These are phyloP conservation scores for Sceloporus undulatus DNA, from an alignment of 2,113 vertebrate genomes.

Conservation along the genomic window DNA sequence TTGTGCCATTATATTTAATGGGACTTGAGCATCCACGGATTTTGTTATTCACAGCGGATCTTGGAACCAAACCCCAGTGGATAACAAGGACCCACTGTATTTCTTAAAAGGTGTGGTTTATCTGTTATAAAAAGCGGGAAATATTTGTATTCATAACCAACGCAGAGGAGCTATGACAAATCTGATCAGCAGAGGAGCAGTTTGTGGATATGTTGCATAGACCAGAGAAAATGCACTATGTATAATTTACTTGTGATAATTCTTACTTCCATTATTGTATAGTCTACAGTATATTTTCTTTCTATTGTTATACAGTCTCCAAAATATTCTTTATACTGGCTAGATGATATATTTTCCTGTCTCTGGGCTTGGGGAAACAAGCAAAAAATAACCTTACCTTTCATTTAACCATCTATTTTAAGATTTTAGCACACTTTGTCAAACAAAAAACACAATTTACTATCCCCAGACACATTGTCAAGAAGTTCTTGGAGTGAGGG, in stretches of 20 bases:
- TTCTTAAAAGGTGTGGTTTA: neutral
- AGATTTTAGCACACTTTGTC: neutral
- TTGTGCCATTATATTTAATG: no score
- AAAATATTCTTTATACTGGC: neutral
- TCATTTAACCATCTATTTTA: neutral
- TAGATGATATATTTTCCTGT: neutral
- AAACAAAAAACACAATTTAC: neutral
- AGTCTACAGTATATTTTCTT: neutral
- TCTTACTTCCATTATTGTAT: neutral
- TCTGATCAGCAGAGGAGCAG: neutral
- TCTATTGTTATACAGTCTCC: neutral
- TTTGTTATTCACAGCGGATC: no score
- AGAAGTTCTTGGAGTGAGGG: no score
- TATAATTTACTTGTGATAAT: neutral
- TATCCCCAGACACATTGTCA: neutral
- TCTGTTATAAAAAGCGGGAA: slow-evolving; percentile 5
- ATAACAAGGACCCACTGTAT: neutral
- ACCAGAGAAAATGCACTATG: no score
- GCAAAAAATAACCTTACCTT: no score
- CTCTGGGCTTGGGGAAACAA: neutral
- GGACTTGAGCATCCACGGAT: no score
- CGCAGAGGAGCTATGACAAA: neutral
- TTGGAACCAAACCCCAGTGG: no score
- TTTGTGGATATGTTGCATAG: neutral
- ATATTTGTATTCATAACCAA: neutral